Percentiles rank a stretch among this genome's conserved stretches.
Evolutionary conservation across 2,888 invertebrate species (phyloP).

Genomic region (Phlogophora meticulosa): DNA sequence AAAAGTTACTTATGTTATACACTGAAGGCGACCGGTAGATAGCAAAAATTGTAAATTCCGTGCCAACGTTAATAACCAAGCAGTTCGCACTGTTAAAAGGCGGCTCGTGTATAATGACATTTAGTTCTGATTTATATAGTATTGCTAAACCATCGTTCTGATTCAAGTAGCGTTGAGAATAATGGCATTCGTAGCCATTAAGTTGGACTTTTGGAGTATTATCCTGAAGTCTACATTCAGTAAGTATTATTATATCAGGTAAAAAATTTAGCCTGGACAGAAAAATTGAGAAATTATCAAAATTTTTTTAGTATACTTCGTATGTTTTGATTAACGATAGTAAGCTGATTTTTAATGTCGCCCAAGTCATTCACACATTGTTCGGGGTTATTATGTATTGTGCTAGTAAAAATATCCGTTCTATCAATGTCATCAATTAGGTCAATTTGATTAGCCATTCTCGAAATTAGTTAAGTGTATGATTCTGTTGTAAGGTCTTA

Average conservation of each 20-base stretch:
- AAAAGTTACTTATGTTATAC: background rate
- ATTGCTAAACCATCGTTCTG: background rate
- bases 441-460: no score
- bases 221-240: background rate
- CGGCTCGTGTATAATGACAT: background rate
- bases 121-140: background rate
- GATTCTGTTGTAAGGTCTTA: no score
- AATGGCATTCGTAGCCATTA: background rate
- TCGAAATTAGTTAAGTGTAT: no score
- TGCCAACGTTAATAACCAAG: background rate
- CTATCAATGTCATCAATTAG: no score
- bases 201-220: background rate
- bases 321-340: background rate
- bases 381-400: no score
- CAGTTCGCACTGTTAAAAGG: background rate
- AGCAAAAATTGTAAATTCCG: background rate
- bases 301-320: background rate
- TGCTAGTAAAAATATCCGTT: no score
- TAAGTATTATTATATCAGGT: background rate
- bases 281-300: background rate
- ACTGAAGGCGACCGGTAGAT: background rate
- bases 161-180: background rate
- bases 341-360: background rate
- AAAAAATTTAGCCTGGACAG: background rate
- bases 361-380: no score